A percentile compares a stretch with the other conserved stretches of the same genome.
Conservation (phyloP, 2,113 vertebrate species). For the Ceuthmochares aereus region DNA sequence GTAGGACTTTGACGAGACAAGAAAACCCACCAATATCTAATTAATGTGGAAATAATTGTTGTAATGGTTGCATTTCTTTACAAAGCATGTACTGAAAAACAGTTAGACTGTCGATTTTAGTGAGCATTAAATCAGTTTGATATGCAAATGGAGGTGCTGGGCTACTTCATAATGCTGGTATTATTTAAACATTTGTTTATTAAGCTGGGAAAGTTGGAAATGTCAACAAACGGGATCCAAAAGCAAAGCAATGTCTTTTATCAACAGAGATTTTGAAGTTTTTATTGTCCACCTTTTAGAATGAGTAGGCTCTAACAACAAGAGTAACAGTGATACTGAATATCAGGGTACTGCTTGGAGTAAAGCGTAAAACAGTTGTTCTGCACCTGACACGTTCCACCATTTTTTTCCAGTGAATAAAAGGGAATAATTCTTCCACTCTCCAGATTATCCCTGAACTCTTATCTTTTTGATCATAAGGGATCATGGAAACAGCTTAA, state of each 20-base stretch:
- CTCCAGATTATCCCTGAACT: not conserved
- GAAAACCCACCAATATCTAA: constrained; percentile 37
- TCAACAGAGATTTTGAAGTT: not conserved
- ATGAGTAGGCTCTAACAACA: not conserved
- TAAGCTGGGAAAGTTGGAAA: not conserved
- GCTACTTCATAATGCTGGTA: not conserved
- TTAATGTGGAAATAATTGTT: constrained; percentile 40
- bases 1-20: constrained; percentile 6
- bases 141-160: constrained; percentile 3
- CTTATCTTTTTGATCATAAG: not conserved
- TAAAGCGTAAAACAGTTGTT: rapidly evolving
- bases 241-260: not conserved
- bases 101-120: not conserved
- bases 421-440: not conserved
- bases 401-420: not conserved
- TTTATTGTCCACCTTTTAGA: not conserved
- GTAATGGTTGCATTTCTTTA: constrained; percentile 12
- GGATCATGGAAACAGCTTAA: not conserved
- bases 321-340: not conserved
- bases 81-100: not conserved
- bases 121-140: constrained; percentile 14
- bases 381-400: not conserved
- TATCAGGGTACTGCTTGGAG: not conserved
- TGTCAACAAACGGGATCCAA: not conserved
- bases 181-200: constrained; percentile 31